Evolutionary conservation across 2,888 invertebrate species (phyloP).

Genomic region (Zaprionus obscuricornis): DNA sequence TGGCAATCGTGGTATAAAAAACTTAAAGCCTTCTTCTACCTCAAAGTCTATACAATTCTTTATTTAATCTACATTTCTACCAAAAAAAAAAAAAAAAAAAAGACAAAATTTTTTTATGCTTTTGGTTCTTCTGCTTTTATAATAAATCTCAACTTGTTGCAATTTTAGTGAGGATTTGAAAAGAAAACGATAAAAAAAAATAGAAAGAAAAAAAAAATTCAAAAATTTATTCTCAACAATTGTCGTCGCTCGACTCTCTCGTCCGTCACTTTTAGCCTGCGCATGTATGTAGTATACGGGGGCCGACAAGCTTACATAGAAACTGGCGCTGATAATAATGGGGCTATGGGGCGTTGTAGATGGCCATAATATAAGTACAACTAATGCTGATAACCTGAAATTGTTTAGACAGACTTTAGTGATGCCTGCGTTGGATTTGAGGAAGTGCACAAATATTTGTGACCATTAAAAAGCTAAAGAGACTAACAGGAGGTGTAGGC

Average conservation of each 20-base stretch:
- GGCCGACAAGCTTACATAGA: too few relatives aligned
- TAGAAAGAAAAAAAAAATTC: too few relatives aligned
- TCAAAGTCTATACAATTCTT: constrained; percentile 18
- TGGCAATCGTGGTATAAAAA: constrained; percentile 42
- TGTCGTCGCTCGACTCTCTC: too few relatives aligned
- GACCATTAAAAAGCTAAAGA: constrained; percentile 26
- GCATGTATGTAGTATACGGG: neutral
- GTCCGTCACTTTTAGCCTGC: constrained; percentile 9
- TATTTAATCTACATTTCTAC: constrained; percentile 34
- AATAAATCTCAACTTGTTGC: constrained; percentile 52
- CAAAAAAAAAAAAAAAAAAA: too few relatives aligned
- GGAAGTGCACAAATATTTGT: constrained; percentile 65
- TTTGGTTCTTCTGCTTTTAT: neutral
- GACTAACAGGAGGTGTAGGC: too few relatives aligned
- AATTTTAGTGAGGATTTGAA: constrained; percentile 28
- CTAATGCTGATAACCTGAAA: constrained; percentile 46
- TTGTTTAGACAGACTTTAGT: constrained; percentile 51
- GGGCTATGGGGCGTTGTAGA: constrained; percentile 19
- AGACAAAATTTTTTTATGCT: too few relatives aligned
- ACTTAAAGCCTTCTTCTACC: constrained; percentile 34
- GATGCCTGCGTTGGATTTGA: constrained; percentile 36
- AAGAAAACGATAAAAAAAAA: too few relatives aligned
- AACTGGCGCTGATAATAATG: constrained; percentile 37
- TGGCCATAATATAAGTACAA: constrained; percentile 41
- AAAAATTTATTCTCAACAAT: too few relatives aligned